Base-by-base conservation (phyloP, 1,140 invertebrate species). In the Euglossa dilemma region DNA sequence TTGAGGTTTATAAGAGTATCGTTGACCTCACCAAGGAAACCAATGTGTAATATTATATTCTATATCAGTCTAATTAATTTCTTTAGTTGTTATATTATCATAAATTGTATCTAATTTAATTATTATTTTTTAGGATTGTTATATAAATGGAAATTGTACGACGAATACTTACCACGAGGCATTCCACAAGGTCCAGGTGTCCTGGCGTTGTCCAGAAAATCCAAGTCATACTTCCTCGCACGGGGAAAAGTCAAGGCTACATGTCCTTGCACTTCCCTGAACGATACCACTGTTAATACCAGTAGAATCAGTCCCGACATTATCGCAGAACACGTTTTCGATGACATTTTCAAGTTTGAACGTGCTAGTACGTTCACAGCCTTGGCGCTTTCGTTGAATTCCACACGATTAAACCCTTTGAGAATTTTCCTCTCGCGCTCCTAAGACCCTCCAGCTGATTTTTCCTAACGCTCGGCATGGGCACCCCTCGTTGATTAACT, bases 111-210 rank as follows among this genome's bases (percentile, higher is more conserved):
- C 45, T 6, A 50, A 7, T 67, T 67, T 6, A n/a, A 0, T 45
- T 14, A 11, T 25, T 18, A 3, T 23, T 54, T 72, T 3, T 36
- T 54, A 12, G 11, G 8, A 14, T 14, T 66, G 11, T 3, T 11
- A 7, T 7, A 23, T 36, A 45, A 45, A 6, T 14, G 7, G n/a
- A 6, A 66, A 36, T 28, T 25, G n/a, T 18, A 20, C 16, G 14
- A 36, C 2, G 7, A 71, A 74, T 56, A 93, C 95, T 96, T 94
- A 98, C 98, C 98, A 97, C 97, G 98, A 11, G 98, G 98, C 97
- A 99, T 98, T 85, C 98, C 98, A 94, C 98, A 99, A 52, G 98
- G 98, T 78, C 96, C 96, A 88, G 97, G 97, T 25, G 98, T 99
- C 88, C 98, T 96, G 73, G 96, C 96, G 92, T 97, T 99, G 93